A percentile compares a stretch with the other conserved stretches of the same genome.
Conservation (phyloP, 2,797 vertebrate genomes). For the Galaxias olidus region DNA sequence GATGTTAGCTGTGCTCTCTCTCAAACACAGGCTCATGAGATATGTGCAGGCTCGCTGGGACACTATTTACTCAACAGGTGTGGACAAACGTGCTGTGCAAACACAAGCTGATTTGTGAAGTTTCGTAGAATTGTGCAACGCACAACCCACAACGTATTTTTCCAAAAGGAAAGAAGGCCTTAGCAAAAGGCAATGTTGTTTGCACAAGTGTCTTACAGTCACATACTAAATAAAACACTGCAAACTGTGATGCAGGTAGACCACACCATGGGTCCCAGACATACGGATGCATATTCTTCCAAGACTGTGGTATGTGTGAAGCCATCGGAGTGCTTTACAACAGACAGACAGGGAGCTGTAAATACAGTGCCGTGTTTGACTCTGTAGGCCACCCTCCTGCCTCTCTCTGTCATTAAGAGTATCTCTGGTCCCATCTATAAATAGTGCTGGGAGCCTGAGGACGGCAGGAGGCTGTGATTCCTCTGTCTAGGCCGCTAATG, state of each 20-base stretch:
- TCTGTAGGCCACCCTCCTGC: conserved; percentile 35
- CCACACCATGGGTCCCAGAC: conserved; percentile 2
- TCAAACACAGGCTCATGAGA: conserved; percentile 52
- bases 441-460: conserved; percentile 71
- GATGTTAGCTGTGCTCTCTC: conserved; percentile 49
- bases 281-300: conserved; percentile 24
- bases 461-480: conserved; percentile 69
- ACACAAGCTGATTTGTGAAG: conserved; percentile 69
- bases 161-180: conserved; percentile 6
- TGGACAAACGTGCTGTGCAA: conserved; percentile 72
- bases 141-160: conserved; percentile 11
- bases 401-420: conserved; percentile 67
- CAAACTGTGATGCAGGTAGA: conserved; percentile 17
- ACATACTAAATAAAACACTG: conserved; percentile 10
- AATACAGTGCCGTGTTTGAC: conserved; percentile 63
- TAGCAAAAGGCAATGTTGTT: conserved; percentile 6
- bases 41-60: conserved; percentile 52
- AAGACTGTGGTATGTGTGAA: conserved; percentile 34
- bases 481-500: conserved; percentile 69
- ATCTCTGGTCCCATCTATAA: conserved; percentile 74
- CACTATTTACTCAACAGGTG: conserved; percentile 74
- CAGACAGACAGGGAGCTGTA: conserved; percentile 49
- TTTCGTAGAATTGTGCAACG: conserved; percentile 56
- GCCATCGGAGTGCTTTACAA: conserved; percentile 39
- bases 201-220: background rate